These are phyloP conservation scores for Nematopogon swammerdamellus DNA, from an alignment of 2,888 invertebrate genomes.

Conservation along the genomic window DNA sequence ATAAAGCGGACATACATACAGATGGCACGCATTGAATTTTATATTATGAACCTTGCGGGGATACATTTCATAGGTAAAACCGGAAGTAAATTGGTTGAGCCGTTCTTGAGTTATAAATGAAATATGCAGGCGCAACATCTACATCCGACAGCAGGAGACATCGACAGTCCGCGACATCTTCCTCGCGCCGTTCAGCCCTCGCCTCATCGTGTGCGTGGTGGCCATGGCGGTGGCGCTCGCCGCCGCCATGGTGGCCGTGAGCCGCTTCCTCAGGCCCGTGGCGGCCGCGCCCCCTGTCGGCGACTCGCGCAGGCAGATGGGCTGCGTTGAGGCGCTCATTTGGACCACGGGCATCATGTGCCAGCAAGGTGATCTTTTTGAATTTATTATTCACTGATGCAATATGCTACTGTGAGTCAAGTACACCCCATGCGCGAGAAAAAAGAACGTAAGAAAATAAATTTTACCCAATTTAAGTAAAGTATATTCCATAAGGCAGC, in stretches of 20 bases:
- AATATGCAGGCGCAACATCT: slow-evolving; percentile 65
- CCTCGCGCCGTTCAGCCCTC: slow-evolving; percentile 57
- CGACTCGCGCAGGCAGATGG: slow-evolving; percentile 25
- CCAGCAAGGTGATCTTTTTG: slow-evolving; percentile 65
- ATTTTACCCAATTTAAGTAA: too few relatives aligned
- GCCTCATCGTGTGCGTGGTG: slow-evolving; percentile 50
- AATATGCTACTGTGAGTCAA: too few relatives aligned
- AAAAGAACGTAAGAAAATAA: too few relatives aligned
- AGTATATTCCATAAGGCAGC: too few relatives aligned
- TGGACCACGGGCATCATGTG: slow-evolving; percentile 63
- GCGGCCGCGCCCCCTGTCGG: slow-evolving; percentile 30
- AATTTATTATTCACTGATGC: too few relatives aligned
- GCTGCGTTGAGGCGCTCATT: slow-evolving; percentile 52
- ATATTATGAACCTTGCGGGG: too few relatives aligned
- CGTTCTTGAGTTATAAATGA: too few relatives aligned
- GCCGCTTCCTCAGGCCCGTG: slow-evolving; percentile 33
- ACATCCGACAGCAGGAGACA: slow-evolving; percentile 60
- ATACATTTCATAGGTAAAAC: neutral
- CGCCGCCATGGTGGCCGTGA: slow-evolving; percentile 44
- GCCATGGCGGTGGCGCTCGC: slow-evolving; percentile 47
- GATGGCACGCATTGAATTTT: neutral
- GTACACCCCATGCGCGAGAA: too few relatives aligned
- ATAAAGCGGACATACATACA: too few relatives aligned
- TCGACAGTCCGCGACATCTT: slow-evolving; percentile 62
- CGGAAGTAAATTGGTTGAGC: too few relatives aligned